These are phyloP conservation scores for Drosophila subobscura DNA, from an alignment of 1,140 invertebrate genomes.

Conservation along the genomic window DNA sequence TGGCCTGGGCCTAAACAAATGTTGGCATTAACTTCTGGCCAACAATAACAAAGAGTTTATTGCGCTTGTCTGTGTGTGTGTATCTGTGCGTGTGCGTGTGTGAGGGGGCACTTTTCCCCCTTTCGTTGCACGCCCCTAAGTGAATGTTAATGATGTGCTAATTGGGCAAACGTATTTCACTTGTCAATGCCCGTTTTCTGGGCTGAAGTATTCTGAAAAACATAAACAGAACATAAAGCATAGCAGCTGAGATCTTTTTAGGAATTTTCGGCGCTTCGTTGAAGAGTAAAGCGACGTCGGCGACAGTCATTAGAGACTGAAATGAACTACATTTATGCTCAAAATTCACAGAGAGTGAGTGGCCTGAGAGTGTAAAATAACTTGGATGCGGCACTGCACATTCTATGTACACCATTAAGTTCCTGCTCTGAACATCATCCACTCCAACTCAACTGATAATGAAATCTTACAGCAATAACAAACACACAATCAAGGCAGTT, in stretches of 20 bases:
- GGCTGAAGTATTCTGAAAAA: constrained; percentile 51
- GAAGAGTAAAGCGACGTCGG: too few species aligned
- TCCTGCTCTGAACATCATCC: too few species aligned
- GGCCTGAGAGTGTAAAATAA: too few species aligned
- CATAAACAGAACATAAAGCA: constrained; percentile 71
- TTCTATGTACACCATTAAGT: too few species aligned
- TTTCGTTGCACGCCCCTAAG: not conserved
- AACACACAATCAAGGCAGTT: not conserved
- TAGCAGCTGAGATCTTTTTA: not conserved
- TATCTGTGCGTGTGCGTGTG: not conserved
- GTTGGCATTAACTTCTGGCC: constrained; percentile 68
- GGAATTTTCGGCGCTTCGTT: too few species aligned
- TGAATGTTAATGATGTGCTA: constrained; percentile 71
- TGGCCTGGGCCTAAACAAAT: constrained; percentile 58
- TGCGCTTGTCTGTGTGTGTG: constrained; percentile 57
- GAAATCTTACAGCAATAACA: not conserved
- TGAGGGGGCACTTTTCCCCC: not conserved
- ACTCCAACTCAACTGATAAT: not conserved
- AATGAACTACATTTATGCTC: too few species aligned
- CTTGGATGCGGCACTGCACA: too few species aligned
- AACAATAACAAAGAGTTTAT: constrained; percentile 77
- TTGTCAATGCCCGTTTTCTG: constrained; percentile 59
- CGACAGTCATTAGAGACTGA: too few species aligned
- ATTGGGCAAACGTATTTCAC: constrained; percentile 65
- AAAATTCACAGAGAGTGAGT: too few species aligned